Evolutionary conservation across 2,888 invertebrate genomes (phyloP).

Genomic region (Melieria crassipennis): DNA sequence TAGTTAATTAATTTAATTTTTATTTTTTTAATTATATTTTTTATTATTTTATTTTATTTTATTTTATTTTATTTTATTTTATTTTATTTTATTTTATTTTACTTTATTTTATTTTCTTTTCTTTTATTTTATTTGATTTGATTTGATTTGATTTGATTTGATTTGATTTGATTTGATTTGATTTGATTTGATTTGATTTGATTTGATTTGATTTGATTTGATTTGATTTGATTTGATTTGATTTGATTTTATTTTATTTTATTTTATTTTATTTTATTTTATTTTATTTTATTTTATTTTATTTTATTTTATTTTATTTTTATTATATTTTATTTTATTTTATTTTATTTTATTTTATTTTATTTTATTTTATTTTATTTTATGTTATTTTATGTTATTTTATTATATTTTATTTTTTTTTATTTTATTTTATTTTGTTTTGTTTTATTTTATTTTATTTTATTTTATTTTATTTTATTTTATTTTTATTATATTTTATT

Average conservation of each 20-base stretch:
- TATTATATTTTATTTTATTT: no score
- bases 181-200: no score
- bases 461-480: constrained; percentile 6
- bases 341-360: neutral
- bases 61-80: constrained; percentile 5
- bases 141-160: neutral
- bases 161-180: neutral
- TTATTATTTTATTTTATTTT: neutral
- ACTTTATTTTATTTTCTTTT: constrained; percentile 2
- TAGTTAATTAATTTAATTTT: no score
- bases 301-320: neutral
- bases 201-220: no score
- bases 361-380: constrained; percentile 7
- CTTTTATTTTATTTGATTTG: neutral
- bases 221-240: no score
- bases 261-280: neutral
- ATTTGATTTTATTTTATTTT: no score
- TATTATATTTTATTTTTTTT: no score
- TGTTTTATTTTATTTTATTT: constrained; percentile 4
- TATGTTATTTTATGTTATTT: no score
- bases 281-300: constrained; percentile 5
- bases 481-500: no score
- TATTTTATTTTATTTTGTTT: neutral
- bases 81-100: constrained; percentile 7
- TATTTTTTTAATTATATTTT: no score